Base-by-base conservation (phyloP, 2,888 invertebrate genomes). In the Zaprionus bogoriensis region DNA sequence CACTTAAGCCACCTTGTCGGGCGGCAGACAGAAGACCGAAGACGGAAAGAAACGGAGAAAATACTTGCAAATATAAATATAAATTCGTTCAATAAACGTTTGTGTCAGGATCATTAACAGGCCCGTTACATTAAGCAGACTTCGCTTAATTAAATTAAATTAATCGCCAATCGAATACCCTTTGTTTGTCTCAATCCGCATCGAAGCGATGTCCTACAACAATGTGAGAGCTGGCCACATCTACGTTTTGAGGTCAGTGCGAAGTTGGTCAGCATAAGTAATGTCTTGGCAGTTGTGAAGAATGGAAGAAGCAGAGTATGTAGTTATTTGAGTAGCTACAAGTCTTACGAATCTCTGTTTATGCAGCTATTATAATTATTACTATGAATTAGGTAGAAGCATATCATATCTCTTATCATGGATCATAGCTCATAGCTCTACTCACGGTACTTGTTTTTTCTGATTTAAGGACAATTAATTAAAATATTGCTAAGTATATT, bases 91-190 rank as follows among this genome's bases (percentile, higher is more conserved):
- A 72, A 76, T 72, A 72, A 72, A 55, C 73, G 72, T 60, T 72
- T 57, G 66, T 72, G 72, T 76, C 77, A 71, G 77, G 72, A 72
- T 76, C 77, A 72, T 72, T 76, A 72, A 72, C 73, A 66, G 73
- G 39, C 38, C 72, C 77, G 72, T 76, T 76, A 72, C 73, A 72
- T 76, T 76, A 60, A 72, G 71, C 73, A 44, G 72, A 52, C 50
- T 52, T 55, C 50, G 60, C 41, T 72, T 76, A 66, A 72, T 72
- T 72, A 57, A 72, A 72, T 76, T 72, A 60, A 76, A 76, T 72
- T 71, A 76, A 72, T 72, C 67, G 77, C 5, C 59, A 55, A 32
- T 53, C 66, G 38, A 52, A 53, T 60, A 39, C 42, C 50, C 42
- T 66, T 53, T 50, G 58, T 46, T 58, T 39, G 12, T 45, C 38